phyloP scores from a whole-genome alignment of 1,140 invertebrate genomes.

The Calephelis nemesis region DNA sequence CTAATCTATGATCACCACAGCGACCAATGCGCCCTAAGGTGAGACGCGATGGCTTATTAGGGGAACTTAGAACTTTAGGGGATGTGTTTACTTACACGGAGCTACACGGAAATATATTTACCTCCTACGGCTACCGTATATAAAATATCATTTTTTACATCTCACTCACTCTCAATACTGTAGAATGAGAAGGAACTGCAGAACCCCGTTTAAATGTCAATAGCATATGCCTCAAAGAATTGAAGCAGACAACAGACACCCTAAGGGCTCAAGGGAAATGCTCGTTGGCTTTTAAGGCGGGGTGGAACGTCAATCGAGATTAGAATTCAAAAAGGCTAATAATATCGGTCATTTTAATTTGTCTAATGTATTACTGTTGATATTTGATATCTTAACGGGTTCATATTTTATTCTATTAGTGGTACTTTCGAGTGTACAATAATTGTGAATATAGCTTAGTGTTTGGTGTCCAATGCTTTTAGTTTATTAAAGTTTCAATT shows the following conservation, averaged over 20 bases:
- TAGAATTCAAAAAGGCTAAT: conserved; percentile 56
- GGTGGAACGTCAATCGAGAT: conserved; percentile 62
- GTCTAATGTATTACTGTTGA: conserved; percentile 43
- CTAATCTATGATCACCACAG: conserved; percentile 43
- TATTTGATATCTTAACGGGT: conserved; percentile 19
- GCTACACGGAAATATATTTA: conserved; percentile 56
- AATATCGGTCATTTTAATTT: conserved; percentile 56
- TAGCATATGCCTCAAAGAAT: conserved; percentile 47
- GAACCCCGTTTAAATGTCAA: conserved; percentile 37
- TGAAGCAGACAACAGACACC: conserved; percentile 40
- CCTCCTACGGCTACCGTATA: conserved; percentile 43
- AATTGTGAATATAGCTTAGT: background rate
- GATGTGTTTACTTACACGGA: conserved; percentile 60
- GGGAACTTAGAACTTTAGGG: conserved; percentile 72
- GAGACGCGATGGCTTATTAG: conserved; percentile 70
- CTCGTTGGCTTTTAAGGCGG: conserved; percentile 46
- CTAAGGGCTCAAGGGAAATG: conserved; percentile 65
- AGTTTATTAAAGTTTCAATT: background rate
- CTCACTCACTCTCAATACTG: conserved; percentile 32
- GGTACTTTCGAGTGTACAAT: conserved; percentile 10
- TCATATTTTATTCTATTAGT: conserved; percentile 11
- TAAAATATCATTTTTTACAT: conserved; percentile 35
- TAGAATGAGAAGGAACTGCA: conserved; percentile 35
- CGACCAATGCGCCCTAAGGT: conserved; percentile 63
- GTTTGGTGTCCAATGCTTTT: background rate